These are phyloP conservation scores for Diuraphis noxia DNA, from an alignment of 1,140 invertebrate genomes.

Conservation along the genomic window DNA sequence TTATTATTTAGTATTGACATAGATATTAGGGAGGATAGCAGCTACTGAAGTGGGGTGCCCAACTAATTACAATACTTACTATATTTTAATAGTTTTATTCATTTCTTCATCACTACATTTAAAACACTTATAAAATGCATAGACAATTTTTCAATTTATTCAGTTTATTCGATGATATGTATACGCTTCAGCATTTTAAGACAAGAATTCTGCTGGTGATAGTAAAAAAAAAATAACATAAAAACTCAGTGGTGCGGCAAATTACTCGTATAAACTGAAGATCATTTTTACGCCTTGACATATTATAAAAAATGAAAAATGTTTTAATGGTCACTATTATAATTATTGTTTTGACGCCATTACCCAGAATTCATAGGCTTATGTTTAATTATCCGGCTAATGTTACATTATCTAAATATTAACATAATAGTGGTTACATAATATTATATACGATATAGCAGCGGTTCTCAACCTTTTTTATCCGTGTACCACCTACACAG, in stretches of 20 bases:
- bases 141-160: no score
- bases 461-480: no score
- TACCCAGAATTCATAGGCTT: background rate
- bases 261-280: background rate
- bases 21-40: no score
- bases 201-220: background rate
- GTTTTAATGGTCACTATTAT: background rate
- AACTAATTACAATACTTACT: no score
- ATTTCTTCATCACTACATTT: no score
- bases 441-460: no score
- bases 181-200: background rate
- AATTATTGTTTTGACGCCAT: background rate
- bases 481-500: no score
- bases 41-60: no score
- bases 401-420: background rate
- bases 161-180: no score
- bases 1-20: background rate
- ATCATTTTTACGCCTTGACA: background rate
- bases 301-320: background rate
- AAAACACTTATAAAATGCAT: no score
- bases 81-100: no score
- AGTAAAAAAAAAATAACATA: background rate
- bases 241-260: background rate
- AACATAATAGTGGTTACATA: background rate
- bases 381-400: background rate